Base-by-base conservation (phyloP, 1,140 invertebrate species). In the Zophobas morio region DNA sequence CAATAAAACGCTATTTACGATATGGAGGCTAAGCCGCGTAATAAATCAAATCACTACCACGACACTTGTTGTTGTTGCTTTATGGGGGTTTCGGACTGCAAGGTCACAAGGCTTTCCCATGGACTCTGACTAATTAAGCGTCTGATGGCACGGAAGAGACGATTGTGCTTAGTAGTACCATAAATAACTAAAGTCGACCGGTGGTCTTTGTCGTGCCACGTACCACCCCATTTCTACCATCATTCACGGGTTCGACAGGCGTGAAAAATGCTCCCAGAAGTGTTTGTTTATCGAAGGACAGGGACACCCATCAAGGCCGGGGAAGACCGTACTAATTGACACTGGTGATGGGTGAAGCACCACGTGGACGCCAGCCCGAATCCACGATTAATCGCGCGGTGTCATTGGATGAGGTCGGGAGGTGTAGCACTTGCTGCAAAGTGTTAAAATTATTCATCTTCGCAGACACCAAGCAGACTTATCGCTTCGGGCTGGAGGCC, bases 391-490 rank as follows among this genome's bases (percentile, higher is more conserved):
- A 20, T 20, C n/a, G 49, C 49, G n/a, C n/a, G 39, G 4, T 66
- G 60, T 32, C 60, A 40, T 32, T 42, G 37, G 60, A 42, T 37
- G 60, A 20, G 60, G 36, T 63, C 49, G n/a, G n/a, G 49, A 51
- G 4, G 4, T 6, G 49, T 20, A 51, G 4, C 49, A 51, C 49
- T 20, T 51, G 6, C 49, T 63, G 39, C 37, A n/a, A 39, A 63
- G 57, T 63, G 57, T 40, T 20, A 66, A 66, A 66, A 66, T 66
- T 66, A 66, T 66, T 66, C 60, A 42, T 66, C 60, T 40, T 66
- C 8, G 36, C 20, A 66, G 60, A 66, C 60, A 66, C 39, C 33
- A 66, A 40, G 60, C 60, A 66, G 60, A 66, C 60, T 66, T 42
- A 66, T 66, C 8, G 60, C 60, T 47, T 3, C n/a, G 8, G 60